A percentile compares a stretch with the other conserved stretches of the same genome.
phyloP scores from a whole-genome alignment of 2,888 invertebrate species.

The Boloria euphrosyne region DNA sequence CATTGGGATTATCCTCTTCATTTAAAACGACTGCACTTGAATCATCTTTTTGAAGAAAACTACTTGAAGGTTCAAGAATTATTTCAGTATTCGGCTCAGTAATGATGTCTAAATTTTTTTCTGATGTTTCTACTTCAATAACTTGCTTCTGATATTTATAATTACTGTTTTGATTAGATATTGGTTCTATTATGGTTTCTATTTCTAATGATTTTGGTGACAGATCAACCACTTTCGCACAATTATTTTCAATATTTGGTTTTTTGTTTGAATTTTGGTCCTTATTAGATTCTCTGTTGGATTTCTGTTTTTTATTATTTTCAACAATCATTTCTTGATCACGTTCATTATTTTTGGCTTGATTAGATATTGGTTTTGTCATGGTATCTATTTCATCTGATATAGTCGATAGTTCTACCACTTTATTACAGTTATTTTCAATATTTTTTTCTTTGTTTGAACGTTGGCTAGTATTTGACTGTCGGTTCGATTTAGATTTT shows the following conservation, averaged over 20 bases:
- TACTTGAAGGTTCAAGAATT: background rate
- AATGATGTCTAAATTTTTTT: background rate
- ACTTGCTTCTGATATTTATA: background rate
- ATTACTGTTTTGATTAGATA: slow-evolving; percentile 1
- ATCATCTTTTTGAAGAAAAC: background rate
- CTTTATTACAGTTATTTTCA: slow-evolving; percentile 14
- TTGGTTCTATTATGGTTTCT: slow-evolving; percentile 21
- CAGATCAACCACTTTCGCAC: slow-evolving; percentile 12
- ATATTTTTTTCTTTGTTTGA: slow-evolving; percentile 11
- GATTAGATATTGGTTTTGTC: slow-evolving; percentile 22
- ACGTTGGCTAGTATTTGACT: slow-evolving; percentile 18
- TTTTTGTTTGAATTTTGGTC: background rate
- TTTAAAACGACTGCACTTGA: background rate
- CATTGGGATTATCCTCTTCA: slow-evolving; percentile 48
- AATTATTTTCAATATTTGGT: background rate
- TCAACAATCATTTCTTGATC: background rate
- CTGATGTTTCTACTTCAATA: background rate
- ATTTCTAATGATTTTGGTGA: slow-evolving; percentile 20
- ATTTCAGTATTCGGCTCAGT: slow-evolving; percentile 27
- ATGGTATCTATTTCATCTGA: slow-evolving; percentile 20
- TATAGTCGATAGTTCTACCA: slow-evolving; percentile 18
- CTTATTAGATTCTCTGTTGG: slow-evolving; percentile 2
- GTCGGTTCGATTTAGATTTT: slow-evolving; percentile 25
- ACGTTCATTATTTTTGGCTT: background rate
- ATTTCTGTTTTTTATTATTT: background rate